Evolutionary conservation across 2,797 vertebrate genomes (phyloP).

Genomic region (Coranthus polyacanthus): DNA sequence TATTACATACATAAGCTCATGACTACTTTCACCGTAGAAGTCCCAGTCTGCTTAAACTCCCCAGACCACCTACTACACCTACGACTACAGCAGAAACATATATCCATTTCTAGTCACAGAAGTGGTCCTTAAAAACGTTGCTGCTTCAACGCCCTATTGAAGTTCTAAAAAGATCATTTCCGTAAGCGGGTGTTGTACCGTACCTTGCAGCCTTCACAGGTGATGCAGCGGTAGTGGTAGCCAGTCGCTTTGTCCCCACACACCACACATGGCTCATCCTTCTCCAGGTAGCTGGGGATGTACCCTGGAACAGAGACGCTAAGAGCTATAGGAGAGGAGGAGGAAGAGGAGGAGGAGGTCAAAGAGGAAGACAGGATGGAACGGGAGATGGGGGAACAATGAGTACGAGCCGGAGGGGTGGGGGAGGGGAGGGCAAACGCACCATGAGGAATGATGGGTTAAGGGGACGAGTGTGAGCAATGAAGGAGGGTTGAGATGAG

Average conservation of each 20-base stretch:
- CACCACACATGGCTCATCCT: too few species aligned
- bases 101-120: too few species aligned
- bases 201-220: conserved; percentile 99
- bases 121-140: too few species aligned
- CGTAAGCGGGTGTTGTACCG: too few species aligned
- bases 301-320: conserved; percentile 89
- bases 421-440: background rate
- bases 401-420: background rate
- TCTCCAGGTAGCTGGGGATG: conserved; percentile 99
- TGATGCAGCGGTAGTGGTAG: conserved; percentile 99
- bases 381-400: conserved; percentile 30
- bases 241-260: conserved; percentile 97
- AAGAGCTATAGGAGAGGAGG: conserved; percentile 77
- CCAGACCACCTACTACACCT: too few species aligned
- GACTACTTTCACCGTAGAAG: too few species aligned
- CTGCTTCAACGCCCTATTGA: too few species aligned
- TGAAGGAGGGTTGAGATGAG: background rate
- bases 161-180: too few species aligned
- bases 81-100: too few species aligned
- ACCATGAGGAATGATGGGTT: background rate
- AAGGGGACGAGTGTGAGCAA: background rate
- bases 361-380: conserved; percentile 42
- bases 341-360: conserved; percentile 42
- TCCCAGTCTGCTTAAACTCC: too few species aligned
- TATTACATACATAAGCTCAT: too few species aligned